A percentile compares a stretch with the other conserved stretches of the same genome.
Evolutionary conservation across 2,113 vertebrate genomes (phyloP).

Genomic region (Microcebus jonahi): DNA sequence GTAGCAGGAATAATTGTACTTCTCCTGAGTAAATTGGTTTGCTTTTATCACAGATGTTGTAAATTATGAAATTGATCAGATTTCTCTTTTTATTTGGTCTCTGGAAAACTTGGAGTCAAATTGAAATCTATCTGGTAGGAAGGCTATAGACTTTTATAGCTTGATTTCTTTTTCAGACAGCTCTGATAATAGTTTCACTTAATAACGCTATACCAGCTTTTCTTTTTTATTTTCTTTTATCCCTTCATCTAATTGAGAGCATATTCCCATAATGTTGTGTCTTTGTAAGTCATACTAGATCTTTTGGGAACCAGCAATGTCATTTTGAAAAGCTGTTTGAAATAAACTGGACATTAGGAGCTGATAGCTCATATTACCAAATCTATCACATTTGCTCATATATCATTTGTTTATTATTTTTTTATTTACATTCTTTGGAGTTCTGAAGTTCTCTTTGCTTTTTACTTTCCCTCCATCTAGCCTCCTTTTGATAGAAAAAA

Average conservation of each 20-base stretch:
- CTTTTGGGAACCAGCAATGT: neutral
- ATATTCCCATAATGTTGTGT: neutral
- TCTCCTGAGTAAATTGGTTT: conserved; percentile 70
- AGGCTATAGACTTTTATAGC: neutral
- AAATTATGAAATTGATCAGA: conserved; percentile 71
- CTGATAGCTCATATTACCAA: neutral
- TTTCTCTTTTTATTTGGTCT: conserved; percentile 58
- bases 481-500: neutral
- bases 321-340: neutral
- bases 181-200: conserved; percentile 19
- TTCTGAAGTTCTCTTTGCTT: neutral
- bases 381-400: neutral
- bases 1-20: conserved; percentile 66
- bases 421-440: neutral
- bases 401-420: neutral
- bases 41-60: conserved; percentile 62
- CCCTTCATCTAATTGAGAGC: neutral
- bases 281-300: neutral
- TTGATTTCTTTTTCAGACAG: conserved; percentile 52
- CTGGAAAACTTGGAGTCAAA: conserved; percentile 50
- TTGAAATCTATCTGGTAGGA: conserved; percentile 44
- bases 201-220: neutral
- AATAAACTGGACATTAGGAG: neutral
- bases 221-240: neutral
- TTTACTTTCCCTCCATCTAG: neutral